Evolutionary conservation across 2,888 invertebrate species (phyloP), one percentile per base, ranked within the genome.

Genomic region (Lasioglossum zephyrum): DNA sequence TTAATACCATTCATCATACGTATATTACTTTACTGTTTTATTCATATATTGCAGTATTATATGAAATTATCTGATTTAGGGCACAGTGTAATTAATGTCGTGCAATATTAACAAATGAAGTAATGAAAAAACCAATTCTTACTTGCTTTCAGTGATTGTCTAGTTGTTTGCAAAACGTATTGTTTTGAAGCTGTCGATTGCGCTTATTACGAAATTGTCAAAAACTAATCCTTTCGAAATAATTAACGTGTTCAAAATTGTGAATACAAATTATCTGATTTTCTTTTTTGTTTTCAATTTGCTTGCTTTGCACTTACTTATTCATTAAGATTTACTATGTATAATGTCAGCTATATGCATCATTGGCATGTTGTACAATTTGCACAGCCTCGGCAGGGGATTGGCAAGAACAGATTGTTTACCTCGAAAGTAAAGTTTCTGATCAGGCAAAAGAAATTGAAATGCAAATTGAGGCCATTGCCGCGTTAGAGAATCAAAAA

Each of bases 401-500:
- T 88, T 94, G 93, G 93, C 94, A 95, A 89, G 92, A 92, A 82
- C 94, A 93, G 74, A 92, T 95, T 84, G 85, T 86, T 86, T 94
- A 94, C 87, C 93, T 95, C 73, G 95, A 95, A 92, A 92, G 90
- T 92, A 94, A 93, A 89, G 92, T 94, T 87, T 90, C 92, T 70
- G 88, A 92, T 85, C 95, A 95, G 90, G 88, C 91, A 77, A 92
- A 93, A 89, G 95, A 95, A 90, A 94, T 95, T 83, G 96, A 97
- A 93, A 94, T 96, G 82, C 96, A 96, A 93, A 94, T 96, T 63
- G 96, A 96, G 92, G 96, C 96, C 75, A 96, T 97, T 86, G 96
- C 96, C 91, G 95, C 96, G 84, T 94, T 97, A 85, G 97, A 97
- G 94, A 96, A 97, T 89, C 97, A 97, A 93, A 97, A 97, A 93